Conservation (phyloP, 2,113 vertebrate genomes). For the Menura novaehollandiae region DNA sequence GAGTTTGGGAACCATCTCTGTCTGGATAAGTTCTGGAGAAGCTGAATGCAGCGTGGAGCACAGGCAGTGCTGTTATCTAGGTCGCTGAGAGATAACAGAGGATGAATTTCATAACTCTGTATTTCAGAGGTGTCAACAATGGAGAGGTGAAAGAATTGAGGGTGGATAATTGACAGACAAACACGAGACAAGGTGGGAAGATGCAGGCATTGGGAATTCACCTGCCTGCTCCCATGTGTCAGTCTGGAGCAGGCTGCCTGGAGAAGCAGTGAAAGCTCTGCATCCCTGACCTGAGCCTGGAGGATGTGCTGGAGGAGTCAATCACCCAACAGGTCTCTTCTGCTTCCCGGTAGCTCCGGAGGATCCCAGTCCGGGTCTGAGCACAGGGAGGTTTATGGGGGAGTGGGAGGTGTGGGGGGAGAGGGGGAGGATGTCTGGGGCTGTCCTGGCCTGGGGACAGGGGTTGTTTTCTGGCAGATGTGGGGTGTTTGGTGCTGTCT, state of each 20-base stretch:
- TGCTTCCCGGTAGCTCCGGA: neutral
- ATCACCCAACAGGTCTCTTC: neutral
- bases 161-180: slow-evolving; percentile 14
- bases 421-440: neutral
- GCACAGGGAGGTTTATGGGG: neutral
- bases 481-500: neutral
- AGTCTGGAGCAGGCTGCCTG: neutral
- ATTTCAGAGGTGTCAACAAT: neutral
- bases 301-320: slow-evolving; percentile 56
- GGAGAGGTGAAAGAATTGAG: slow-evolving; percentile 40
- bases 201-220: neutral
- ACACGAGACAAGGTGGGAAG: neutral
- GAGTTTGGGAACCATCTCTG: neutral
- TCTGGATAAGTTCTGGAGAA: neutral
- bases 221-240: rapidly evolving
- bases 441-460: too few species aligned
- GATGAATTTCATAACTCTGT: neutral
- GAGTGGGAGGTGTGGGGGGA: neutral
- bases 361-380: neutral
- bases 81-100: neutral
- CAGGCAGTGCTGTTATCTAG: neutral
- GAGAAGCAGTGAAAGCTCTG: neutral
- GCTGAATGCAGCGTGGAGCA: neutral
- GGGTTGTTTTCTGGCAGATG: neutral
- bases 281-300: neutral